Percentiles rank a stretch among this genome's conserved stretches.
phyloP scores from a whole-genome alignment of 2,888 invertebrate genomes.

The Habrosyne pyritoides region DNA sequence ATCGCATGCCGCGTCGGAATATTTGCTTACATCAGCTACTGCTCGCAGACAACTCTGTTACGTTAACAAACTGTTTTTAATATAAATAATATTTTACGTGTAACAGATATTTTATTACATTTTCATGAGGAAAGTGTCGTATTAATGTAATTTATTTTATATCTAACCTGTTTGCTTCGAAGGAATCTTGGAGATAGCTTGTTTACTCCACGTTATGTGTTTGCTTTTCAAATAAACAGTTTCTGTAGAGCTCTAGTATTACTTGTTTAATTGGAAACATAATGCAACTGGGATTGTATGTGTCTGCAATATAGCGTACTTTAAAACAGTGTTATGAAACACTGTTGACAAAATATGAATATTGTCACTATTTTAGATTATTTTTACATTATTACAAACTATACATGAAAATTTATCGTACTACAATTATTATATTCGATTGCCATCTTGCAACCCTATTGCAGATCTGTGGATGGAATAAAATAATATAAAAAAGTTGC shows the following conservation, averaged over 20 bases:
- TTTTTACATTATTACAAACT: no score
- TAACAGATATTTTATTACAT: neutral
- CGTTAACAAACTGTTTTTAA: slow-evolving; percentile 11
- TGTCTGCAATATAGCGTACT: neutral
- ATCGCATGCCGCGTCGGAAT: slow-evolving; percentile 36
- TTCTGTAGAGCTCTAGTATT: neutral
- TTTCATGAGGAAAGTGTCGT: neutral
- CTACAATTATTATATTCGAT: no score
- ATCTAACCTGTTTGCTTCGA: no score
- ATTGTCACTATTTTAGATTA: neutral
- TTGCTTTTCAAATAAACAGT: neutral
- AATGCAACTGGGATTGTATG: neutral
- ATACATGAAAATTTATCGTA: no score
- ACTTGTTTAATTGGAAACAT: neutral
- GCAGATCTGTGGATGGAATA: no score
- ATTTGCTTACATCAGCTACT: slow-evolving; percentile 56
- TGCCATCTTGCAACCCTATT: no score
- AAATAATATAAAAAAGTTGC: no score
- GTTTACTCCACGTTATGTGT: neutral
- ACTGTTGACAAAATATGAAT: neutral
- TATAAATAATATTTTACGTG: neutral
- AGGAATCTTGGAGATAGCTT: no score
- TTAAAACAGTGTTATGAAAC: neutral
- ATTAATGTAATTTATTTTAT: no score
- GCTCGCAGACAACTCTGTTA: slow-evolving; percentile 41